Evolutionary conservation across 2,797 vertebrate species (phyloP).

Genomic region (Tenualosa ilisha): DNA sequence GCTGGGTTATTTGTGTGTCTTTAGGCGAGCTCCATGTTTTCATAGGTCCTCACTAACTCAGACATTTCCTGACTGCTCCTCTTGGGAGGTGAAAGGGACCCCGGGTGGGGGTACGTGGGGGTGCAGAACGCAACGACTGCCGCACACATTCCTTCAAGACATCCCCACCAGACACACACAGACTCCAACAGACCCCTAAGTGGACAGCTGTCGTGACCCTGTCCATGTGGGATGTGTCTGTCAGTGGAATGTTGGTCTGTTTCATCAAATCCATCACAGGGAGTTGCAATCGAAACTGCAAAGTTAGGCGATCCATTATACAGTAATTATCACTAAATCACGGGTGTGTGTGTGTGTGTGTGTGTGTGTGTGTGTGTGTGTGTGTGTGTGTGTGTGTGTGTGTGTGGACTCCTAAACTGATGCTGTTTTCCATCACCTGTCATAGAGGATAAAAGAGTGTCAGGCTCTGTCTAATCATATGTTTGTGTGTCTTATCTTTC

Average conservation of each 20-base stretch:
- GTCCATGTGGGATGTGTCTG: not conserved
- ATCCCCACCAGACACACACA: conserved; percentile 8
- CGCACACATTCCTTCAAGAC: not conserved
- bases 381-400: not conserved
- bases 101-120: conserved; percentile 12
- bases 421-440: conserved; percentile 6
- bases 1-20: not conserved
- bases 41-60: not conserved
- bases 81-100: not conserved
- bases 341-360: not conserved
- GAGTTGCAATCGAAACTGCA: not conserved
- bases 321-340: not conserved
- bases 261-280: not conserved
- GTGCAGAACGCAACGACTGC: not conserved
- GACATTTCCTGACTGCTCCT: conserved; percentile 18
- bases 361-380: not conserved
- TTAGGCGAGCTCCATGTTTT: not conserved
- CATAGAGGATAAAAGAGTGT: not conserved
- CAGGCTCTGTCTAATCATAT: not conserved
- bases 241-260: not conserved
- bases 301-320: not conserved
- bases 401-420: not conserved
- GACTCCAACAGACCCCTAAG: not conserved
- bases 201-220: not conserved
- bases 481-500: conserved; percentile 14